Percentiles rank a stretch among this genome's conserved stretches.
These are phyloP conservation scores for Noctua comes DNA, from an alignment of 2,888 invertebrate species.

Conservation along the genomic window DNA sequence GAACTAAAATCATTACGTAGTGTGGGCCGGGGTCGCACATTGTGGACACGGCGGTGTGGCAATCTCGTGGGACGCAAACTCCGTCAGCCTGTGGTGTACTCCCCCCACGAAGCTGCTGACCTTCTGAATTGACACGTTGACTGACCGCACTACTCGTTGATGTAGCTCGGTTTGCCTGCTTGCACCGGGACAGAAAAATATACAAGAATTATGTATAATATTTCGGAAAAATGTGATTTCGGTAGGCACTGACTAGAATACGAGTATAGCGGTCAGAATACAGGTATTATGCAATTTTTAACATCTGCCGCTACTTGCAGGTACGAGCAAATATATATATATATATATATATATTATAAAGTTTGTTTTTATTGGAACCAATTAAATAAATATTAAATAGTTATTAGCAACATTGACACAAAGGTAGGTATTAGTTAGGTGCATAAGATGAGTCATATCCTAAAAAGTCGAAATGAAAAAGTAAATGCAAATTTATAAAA, in stretches of 20 bases:
- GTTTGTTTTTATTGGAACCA: not conserved
- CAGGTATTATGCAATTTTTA: not conserved
- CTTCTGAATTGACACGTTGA: conserved; percentile 76
- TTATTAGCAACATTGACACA: not conserved
- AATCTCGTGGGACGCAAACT: conserved; percentile 65
- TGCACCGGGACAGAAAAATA: conserved; percentile 63
- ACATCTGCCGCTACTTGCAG: not conserved
- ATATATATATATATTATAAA: not conserved
- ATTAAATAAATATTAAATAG: not conserved
- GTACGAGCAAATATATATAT: no score
- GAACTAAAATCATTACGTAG: conserved; percentile 74
- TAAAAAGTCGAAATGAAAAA: not conserved
- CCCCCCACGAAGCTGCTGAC: conserved; percentile 83
- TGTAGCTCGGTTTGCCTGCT: conserved; percentile 85
- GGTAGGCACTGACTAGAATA: not conserved
- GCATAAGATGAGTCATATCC: not conserved
- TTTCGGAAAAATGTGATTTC: not conserved
- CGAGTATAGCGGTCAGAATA: not conserved
- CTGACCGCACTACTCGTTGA: conserved; percentile 76
- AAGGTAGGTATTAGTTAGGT: not conserved
- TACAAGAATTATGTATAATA: conserved; percentile 42
- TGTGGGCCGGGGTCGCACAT: conserved; percentile 47
- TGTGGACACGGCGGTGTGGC: not conserved
- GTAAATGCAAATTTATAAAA: not conserved
- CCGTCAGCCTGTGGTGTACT: conserved; percentile 81